phyloP scores from a whole-genome alignment of 35 echinoderm and acorn worm genomes.

The Chiridota heheva region DNA sequence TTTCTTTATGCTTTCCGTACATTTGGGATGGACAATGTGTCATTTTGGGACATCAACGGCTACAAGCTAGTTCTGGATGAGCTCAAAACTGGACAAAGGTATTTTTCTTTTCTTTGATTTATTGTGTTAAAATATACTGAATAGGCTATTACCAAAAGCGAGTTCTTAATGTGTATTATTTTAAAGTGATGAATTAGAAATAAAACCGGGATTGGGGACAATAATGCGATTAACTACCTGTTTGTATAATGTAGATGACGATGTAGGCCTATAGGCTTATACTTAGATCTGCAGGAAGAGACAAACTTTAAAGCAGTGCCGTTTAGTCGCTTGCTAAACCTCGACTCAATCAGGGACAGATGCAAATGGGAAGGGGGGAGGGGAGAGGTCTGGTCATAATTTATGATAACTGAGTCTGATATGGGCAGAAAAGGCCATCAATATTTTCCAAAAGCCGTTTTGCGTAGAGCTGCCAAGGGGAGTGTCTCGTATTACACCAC shows the following conservation, averaged over 20 bases:
- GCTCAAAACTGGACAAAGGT: background rate
- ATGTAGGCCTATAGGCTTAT: background rate
- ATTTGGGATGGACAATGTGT: conserved; percentile 32
- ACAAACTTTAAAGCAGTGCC: too few species aligned
- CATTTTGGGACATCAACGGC: conserved; percentile 15
- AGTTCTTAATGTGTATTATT: background rate
- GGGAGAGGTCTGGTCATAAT: too few species aligned
- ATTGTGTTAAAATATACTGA: background rate
- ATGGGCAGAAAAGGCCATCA: too few species aligned
- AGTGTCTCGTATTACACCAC: too few species aligned
- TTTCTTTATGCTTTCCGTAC: too few species aligned
- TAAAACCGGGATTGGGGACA: background rate
- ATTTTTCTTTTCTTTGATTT: too few species aligned
- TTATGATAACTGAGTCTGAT: too few species aligned
- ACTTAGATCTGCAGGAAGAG: background rate
- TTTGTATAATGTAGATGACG: background rate
- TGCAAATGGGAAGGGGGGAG: too few species aligned
- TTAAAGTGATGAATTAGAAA: background rate
- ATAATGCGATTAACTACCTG: background rate
- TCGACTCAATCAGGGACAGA: too few species aligned
- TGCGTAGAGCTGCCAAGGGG: too few species aligned
- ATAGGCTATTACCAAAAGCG: background rate
- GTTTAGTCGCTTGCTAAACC: too few species aligned
- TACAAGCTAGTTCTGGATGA: conserved; percentile 19
- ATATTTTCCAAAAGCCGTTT: too few species aligned